A percentile compares a stretch with the other conserved stretches of the same genome.
These are phyloP conservation scores for Phodopus roborovskii DNA, from an alignment of 2,113 vertebrate species.

Conservation along the genomic window DNA sequence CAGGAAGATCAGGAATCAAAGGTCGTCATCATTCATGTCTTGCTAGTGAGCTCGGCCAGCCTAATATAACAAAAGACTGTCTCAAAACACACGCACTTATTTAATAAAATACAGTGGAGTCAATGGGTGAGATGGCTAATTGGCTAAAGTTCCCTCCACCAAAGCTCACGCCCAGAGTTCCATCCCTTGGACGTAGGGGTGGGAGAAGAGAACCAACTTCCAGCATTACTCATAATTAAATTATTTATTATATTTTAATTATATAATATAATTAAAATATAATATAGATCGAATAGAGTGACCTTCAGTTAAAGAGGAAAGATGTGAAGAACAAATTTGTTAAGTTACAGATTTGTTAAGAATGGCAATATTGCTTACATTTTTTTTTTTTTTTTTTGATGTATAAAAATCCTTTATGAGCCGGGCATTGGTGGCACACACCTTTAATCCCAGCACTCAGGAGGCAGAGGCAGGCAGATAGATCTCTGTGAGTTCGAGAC, in stretches of 20 bases:
- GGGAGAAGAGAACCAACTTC: neutral
- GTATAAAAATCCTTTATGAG: neutral
- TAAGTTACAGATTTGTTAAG: neutral
- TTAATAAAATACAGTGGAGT: neutral
- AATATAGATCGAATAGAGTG: neutral
- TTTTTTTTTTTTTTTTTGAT: no score
- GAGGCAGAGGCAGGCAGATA: no score
- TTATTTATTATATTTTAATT: no score
- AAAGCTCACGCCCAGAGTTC: neutral
- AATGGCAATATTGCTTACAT: neutral
- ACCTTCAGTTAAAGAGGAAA: neutral
- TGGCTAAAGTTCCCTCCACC: neutral
- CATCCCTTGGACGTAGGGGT: neutral
- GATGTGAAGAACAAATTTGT: neutral
- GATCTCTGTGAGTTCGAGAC: no score
- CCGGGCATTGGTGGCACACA: no score
- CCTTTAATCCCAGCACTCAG: no score
- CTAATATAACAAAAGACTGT: neutral
- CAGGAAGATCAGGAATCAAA: neutral
- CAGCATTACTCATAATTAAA: neutral
- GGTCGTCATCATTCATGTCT: neutral
- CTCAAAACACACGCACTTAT: neutral
- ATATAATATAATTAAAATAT: neutral
- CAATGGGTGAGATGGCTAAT: neutral
- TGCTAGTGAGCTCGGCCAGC: neutral